Percentiles rank a stretch among this genome's conserved stretches.
Conservation (phyloP, 2,888 invertebrate species). For the Agrochola macilenta region DNA sequence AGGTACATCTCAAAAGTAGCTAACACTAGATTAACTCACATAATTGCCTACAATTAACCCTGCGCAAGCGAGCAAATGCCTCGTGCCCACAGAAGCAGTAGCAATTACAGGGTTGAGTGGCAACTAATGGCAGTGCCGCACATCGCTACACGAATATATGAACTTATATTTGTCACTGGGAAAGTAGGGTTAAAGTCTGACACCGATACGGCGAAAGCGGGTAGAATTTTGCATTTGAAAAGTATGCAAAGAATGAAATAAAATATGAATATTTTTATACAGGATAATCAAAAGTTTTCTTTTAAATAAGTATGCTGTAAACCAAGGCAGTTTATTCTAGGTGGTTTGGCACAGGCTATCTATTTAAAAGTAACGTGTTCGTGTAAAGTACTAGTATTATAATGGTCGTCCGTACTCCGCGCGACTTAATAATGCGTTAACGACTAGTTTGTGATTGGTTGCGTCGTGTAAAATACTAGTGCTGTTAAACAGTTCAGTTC, state of each 20-base stretch:
- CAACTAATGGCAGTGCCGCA: conserved; percentile 52
- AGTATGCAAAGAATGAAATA: neutral
- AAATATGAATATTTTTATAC: neutral
- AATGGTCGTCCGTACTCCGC: neutral
- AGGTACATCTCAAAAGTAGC: conserved; percentile 6
- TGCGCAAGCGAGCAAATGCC: conserved; percentile 37
- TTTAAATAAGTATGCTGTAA: neutral
- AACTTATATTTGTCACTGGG: conserved; percentile 43
- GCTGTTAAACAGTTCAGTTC: neutral
- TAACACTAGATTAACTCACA: neutral
- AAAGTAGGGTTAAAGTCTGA: neutral
- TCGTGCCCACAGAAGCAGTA: conserved; percentile 17
- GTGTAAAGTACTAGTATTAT: neutral
- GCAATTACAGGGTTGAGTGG: conserved; percentile 60
- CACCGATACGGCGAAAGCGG: neutral
- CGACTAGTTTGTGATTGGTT: neutral
- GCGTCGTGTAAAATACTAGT: neutral
- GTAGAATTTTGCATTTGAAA: conserved; percentile 7
- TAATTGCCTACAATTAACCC: conserved; percentile 44
- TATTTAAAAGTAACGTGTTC: neutral
- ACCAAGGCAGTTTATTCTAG: neutral
- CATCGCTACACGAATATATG: conserved; percentile 39
- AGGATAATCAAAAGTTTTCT: no score
- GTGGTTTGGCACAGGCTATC: neutral
- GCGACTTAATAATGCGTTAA: neutral